phyloP scores from a whole-genome alignment of 1,140 invertebrate species.

The Leucophenga varia region DNA sequence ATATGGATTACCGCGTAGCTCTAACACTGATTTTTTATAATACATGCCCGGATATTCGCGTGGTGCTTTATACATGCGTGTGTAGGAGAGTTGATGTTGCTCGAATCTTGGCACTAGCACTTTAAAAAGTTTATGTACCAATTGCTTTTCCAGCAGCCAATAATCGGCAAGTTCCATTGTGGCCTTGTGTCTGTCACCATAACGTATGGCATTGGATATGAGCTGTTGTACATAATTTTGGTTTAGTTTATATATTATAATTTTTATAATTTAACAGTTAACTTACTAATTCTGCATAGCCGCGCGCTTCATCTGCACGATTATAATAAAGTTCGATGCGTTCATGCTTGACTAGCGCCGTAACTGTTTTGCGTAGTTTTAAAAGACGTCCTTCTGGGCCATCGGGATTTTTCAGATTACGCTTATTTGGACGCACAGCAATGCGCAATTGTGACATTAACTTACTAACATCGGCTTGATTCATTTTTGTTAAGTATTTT shows the following conservation, averaged over 20 bases:
- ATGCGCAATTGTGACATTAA: constrained; percentile 73
- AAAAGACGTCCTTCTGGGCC: constrained; percentile 76
- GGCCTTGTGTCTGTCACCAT: constrained; percentile 79
- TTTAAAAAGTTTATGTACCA: constrained; percentile 92
- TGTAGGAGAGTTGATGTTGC: constrained; percentile 70
- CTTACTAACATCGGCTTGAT: constrained; percentile 74
- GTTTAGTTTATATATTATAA: too few relatives aligned
- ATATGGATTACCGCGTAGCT: constrained; percentile 76
- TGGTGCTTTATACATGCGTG: constrained; percentile 72
- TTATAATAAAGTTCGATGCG: constrained; percentile 79
- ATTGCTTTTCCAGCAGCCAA: constrained; percentile 86
- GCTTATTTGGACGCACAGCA: constrained; percentile 61
- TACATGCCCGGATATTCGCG: constrained; percentile 61
- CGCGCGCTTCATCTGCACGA: constrained; percentile 79
- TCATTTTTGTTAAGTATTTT: constrained; percentile 60
- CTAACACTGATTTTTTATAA: constrained; percentile 68
- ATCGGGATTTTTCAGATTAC: constrained; percentile 65
- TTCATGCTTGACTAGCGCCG: constrained; percentile 84
- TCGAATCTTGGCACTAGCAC: constrained; percentile 82
- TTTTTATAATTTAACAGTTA: too few relatives aligned
- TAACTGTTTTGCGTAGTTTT: constrained; percentile 79
- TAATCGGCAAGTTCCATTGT: constrained; percentile 90
- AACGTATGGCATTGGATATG: constrained; percentile 82
- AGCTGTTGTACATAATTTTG: constrained; percentile 64
- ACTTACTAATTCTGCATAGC: constrained; percentile 82